Conservation (phyloP, 2,113 vertebrate species). For the Barnardius zonarius region DNA sequence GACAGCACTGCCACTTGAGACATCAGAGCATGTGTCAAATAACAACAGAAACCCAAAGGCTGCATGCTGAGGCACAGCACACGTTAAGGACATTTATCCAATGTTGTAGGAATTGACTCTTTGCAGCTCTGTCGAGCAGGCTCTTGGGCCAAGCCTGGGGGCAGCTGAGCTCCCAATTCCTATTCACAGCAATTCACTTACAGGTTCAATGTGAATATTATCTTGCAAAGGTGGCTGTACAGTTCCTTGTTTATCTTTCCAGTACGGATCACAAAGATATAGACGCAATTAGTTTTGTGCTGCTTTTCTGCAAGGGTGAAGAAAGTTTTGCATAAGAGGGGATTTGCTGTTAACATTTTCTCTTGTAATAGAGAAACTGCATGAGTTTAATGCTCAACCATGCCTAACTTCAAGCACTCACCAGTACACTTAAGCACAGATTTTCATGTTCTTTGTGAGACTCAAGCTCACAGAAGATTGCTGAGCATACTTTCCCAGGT, state of each 20-base stretch:
- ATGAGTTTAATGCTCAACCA: neutral
- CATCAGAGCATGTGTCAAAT: fast-evolving
- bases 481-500: neutral
- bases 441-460: neutral
- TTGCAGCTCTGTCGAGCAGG: neutral
- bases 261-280: neutral
- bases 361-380: neutral
- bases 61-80: neutral
- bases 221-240: neutral
- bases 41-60: neutral
- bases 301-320: neutral
- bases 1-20: fast-evolving
- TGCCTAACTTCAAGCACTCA: neutral
- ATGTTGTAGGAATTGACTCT: neutral
- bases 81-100: neutral
- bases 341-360: neutral
- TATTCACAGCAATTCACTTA: neutral
- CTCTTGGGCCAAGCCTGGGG: neutral
- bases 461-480: neutral
- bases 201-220: neutral
- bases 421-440: neutral
- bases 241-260: neutral
- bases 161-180: neutral
- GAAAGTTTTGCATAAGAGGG: neutral
- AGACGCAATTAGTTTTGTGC: neutral